Evolutionary conservation across 2,888 invertebrate species (phyloP).

Genomic region (Spodoptera littoralis): DNA sequence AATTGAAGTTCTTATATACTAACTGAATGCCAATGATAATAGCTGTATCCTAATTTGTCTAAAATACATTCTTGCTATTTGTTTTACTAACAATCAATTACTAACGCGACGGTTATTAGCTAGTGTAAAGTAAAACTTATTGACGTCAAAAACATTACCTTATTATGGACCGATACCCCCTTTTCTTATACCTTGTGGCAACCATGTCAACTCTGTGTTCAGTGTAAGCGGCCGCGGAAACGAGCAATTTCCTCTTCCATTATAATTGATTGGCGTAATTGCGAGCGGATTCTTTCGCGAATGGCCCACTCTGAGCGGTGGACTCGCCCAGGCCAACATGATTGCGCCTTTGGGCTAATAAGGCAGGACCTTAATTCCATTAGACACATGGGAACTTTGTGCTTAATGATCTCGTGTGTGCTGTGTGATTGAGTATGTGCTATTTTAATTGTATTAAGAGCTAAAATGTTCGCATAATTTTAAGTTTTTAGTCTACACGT

Average conservation of each 20-base stretch:
- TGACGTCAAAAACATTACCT: no score
- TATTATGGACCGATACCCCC: slow-evolving; percentile 5
- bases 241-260: slow-evolving; percentile 85
- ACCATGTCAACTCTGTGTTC: slow-evolving; percentile 62
- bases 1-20: no score
- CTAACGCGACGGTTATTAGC: no score
- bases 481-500: no score
- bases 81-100: no score
- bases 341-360: slow-evolving; percentile 56
- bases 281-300: slow-evolving; percentile 83
- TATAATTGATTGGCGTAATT: slow-evolving; percentile 88
- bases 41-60: no score
- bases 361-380: slow-evolving; percentile 35
- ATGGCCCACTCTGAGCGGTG: slow-evolving; percentile 56
- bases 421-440: slow-evolving; percentile 16
- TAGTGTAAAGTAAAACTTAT: no score
- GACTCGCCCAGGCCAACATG: slow-evolving; percentile 42
- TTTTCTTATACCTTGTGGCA: slow-evolving; percentile 43
- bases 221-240: slow-evolving; percentile 79
- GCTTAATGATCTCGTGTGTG: slow-evolving; percentile 22
- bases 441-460: slow-evolving; percentile 16
- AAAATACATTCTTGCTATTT: no score
- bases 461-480: no score
- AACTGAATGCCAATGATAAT: no score
- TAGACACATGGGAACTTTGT: slow-evolving; percentile 41